Percentiles rank a stretch among this genome's conserved stretches.
These are phyloP conservation scores for Agriopis aurantiaria DNA, from an alignment of 2,888 invertebrate genomes.

Conservation along the genomic window DNA sequence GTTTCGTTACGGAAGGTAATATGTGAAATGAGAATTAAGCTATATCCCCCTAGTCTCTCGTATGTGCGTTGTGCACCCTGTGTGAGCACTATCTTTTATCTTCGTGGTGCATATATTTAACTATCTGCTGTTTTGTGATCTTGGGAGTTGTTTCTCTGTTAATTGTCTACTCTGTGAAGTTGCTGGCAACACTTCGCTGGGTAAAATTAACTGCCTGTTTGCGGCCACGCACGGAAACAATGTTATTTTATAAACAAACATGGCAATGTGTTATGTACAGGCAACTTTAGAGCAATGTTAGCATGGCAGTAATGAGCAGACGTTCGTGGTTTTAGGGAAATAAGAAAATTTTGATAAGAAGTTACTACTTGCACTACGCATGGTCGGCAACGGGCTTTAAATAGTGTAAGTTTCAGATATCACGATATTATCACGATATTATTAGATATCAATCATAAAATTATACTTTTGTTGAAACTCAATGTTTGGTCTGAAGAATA, in stretches of 20 bases:
- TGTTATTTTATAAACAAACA: conserved; percentile 33
- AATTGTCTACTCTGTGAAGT: not conserved
- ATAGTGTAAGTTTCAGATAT: too few relatives aligned
- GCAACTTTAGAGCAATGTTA: conserved; percentile 16
- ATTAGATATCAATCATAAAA: too few relatives aligned
- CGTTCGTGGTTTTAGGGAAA: not conserved
- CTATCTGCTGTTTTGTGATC: not conserved
- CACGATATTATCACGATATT: too few relatives aligned
- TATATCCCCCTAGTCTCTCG: too few relatives aligned
- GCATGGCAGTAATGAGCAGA: conserved; percentile 36
- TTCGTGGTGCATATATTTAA: too few relatives aligned
- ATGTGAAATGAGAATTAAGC: too few relatives aligned
- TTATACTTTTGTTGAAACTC: too few relatives aligned
- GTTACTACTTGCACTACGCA: too few relatives aligned
- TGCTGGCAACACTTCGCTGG: conserved; percentile 27
- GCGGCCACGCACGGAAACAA: conserved; percentile 42
- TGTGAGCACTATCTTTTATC: too few relatives aligned
- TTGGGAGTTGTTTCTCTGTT: not conserved
- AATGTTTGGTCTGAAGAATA: not conserved
- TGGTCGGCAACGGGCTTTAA: too few relatives aligned
- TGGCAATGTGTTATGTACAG: conserved; percentile 16
- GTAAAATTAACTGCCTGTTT: conserved; percentile 47
- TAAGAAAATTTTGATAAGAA: not conserved
- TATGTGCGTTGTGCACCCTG: too few relatives aligned
- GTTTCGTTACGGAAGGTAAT: too few relatives aligned